Conservation (phyloP, 2,113 vertebrate genomes). For the Bujurquina vittata region DNA sequence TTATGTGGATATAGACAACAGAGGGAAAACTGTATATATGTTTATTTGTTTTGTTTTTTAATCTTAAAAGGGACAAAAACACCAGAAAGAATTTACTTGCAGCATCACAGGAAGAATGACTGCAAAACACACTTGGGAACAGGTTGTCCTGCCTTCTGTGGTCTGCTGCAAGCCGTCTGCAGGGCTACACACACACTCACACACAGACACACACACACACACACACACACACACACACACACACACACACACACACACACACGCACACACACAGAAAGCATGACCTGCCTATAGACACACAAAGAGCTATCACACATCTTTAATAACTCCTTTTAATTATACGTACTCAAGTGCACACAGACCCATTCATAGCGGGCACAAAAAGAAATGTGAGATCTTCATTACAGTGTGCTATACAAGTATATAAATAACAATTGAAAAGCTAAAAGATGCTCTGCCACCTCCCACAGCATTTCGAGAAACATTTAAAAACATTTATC, state of each 20-base stretch:
- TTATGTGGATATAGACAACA: background rate
- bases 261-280: slow-evolving; percentile 22
- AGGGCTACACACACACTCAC: slow-evolving; percentile 22
- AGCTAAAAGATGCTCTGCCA: background rate
- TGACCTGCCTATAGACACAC: slow-evolving; percentile 62
- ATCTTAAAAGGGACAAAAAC: slow-evolving; percentile 12
- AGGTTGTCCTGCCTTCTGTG: slow-evolving; percentile 68
- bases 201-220: background rate
- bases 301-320: slow-evolving; percentile 12
- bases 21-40: background rate
- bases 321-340: slow-evolving; percentile 49
- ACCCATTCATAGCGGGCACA: background rate
- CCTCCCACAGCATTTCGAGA: background rate
- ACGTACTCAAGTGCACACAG: background rate
- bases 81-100: slow-evolving; percentile 11
- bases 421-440: background rate
- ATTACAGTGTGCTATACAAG: background rate
- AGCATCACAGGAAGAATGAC: background rate
- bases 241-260: slow-evolving; percentile 9
- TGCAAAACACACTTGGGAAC: slow-evolving; percentile 61
- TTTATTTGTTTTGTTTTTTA: background rate
- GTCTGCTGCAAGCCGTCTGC: slow-evolving; percentile 63
- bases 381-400: background rate
- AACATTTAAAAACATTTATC: slow-evolving; percentile 5
- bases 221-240: slow-evolving; percentile 4